phyloP scores from a whole-genome alignment of 2,797 vertebrate genomes.

The Oreochromis mossambicus region DNA sequence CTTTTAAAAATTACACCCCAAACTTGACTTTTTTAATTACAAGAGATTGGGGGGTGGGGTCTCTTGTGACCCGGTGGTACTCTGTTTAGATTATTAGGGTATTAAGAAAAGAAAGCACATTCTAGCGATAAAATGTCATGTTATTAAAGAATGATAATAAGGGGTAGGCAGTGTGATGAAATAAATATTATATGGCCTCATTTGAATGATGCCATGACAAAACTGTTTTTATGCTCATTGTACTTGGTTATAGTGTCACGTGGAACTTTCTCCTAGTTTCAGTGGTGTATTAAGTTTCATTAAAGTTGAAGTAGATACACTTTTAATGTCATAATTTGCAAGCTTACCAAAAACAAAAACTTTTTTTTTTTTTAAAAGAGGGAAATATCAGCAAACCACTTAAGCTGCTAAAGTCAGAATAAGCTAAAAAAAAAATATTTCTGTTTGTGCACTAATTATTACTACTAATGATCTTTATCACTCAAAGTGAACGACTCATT shows the following conservation, averaged over 20 bases:
- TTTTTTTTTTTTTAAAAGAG: fast-evolving
- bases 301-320: neutral
- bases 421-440: neutral
- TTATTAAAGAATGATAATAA: neutral
- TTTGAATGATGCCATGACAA: neutral
- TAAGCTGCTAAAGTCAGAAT: neutral
- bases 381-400: neutral
- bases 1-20: slow-evolving; percentile 68
- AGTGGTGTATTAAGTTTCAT: neutral
- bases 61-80: slow-evolving; percentile 1
- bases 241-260: neutral
- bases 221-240: neutral
- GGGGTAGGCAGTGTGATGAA: neutral
- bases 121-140: neutral
- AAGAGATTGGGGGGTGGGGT: neutral
- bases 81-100: slow-evolving; percentile 5
- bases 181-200: neutral
- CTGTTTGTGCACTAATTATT: neutral
- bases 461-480: neutral
- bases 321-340: neutral
- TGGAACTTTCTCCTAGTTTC: neutral
- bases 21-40: slow-evolving; percentile 62
- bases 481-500: neutral
- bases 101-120: slow-evolving; percentile 9
- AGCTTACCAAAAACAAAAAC: neutral